phyloP scores from a whole-genome alignment of 2,888 invertebrate species.

The Chymomyza procnemis region DNA sequence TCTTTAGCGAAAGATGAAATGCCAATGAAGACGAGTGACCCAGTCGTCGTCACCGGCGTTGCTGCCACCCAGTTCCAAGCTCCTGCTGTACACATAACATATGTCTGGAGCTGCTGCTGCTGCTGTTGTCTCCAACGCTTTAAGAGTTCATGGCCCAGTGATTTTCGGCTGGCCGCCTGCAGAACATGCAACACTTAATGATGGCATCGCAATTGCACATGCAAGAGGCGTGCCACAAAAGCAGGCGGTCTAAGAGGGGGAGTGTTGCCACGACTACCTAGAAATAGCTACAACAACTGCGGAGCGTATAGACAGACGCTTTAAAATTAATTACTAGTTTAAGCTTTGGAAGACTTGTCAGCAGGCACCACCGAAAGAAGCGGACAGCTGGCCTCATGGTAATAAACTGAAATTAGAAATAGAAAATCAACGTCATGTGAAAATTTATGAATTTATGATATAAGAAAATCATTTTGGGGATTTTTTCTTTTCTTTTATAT shows the following conservation, averaged over 20 bases:
- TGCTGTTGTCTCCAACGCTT: too few relatives aligned
- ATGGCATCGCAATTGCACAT: slow-evolving; percentile 58
- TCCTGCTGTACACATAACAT: neutral
- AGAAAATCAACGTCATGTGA: neutral
- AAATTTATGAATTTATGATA: neutral
- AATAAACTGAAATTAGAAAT: neutral
- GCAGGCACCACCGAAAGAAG: neutral
- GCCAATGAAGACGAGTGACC: neutral
- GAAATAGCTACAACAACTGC: neutral
- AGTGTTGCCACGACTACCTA: slow-evolving; percentile 15
- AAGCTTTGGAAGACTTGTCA: neutral
- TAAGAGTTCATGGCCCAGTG: slow-evolving; percentile 67
- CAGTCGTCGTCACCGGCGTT: neutral
- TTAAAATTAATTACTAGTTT: slow-evolving; percentile 56
- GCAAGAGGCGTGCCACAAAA: slow-evolving; percentile 33
- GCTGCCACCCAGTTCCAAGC: neutral
- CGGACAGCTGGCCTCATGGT: neutral
- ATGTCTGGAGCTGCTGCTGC: slow-evolving; percentile 12
- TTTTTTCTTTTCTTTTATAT: too few relatives aligned
- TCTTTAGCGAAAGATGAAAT: neutral
- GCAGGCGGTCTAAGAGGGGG: slow-evolving; percentile 21
- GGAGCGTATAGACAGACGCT: slow-evolving; percentile 34
- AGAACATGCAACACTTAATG: slow-evolving; percentile 69
- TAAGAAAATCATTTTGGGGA: too few relatives aligned
- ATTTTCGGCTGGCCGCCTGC: slow-evolving; percentile 48